Evolutionary conservation across 2,888 invertebrate species (phyloP).

Genomic region (Penaeus monodon): DNA sequence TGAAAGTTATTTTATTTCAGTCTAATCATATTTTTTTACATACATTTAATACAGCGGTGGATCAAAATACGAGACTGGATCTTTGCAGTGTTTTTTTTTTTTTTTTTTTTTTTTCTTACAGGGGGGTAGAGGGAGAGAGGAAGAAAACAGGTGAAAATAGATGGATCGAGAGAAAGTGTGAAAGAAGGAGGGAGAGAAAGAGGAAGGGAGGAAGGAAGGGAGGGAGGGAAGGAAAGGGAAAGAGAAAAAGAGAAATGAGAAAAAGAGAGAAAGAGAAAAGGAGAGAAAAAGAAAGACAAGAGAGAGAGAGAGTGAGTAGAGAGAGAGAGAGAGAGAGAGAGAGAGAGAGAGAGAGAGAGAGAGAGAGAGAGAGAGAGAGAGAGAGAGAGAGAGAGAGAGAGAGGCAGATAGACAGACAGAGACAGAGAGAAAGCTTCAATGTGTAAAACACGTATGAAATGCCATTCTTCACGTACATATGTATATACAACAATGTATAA

Average conservation of each 20-base stretch:
- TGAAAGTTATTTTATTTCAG: too few species aligned
- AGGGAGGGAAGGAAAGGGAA: not conserved
- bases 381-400: not conserved
- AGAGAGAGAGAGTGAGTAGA: too few species aligned
- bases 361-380: not conserved
- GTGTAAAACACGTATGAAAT: too few species aligned
- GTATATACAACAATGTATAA: not conserved
- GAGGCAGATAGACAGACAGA: too few species aligned
- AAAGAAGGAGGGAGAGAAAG: not conserved
- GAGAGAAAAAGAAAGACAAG: not conserved
- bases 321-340: not conserved
- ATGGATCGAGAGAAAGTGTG: too few species aligned
- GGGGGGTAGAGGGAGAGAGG: not conserved
- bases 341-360: not conserved
- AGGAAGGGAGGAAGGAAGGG: not conserved
- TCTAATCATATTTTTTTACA: too few species aligned
- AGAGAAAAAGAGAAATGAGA: not conserved
- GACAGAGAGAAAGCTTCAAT: too few species aligned
- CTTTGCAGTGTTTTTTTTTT: too few species aligned
- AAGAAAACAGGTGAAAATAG: not conserved
- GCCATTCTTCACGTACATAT: too few species aligned
- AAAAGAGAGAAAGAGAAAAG: not conserved
- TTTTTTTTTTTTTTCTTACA: too few species aligned
- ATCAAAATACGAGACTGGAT: too few species aligned
- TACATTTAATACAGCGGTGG: too few species aligned